A percentile compares a stretch with the other conserved stretches of the same genome.
Conservation (phyloP, 2,888 invertebrate species). For the Drosophila atripex region DNA sequence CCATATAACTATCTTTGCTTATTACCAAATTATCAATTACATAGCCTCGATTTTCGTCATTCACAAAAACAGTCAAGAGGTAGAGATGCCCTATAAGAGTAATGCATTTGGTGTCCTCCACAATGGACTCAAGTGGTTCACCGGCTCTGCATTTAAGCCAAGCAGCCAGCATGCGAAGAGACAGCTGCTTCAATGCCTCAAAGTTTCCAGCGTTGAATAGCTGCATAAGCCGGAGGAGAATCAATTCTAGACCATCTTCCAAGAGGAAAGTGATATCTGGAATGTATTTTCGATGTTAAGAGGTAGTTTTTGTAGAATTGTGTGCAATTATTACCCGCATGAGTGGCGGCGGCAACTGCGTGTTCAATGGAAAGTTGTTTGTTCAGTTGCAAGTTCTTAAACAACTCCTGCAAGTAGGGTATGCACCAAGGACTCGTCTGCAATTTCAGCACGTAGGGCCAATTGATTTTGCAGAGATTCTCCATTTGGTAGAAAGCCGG, state of each 20-base stretch:
- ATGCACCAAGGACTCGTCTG: conserved; percentile 71
- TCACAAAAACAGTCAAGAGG: conserved; percentile 72
- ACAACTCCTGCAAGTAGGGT: conserved; percentile 66
- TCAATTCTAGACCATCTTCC: conserved; percentile 74
- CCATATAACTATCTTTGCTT: not conserved
- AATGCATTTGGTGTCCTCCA: conserved; percentile 52
- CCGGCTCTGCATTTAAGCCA: conserved; percentile 63
- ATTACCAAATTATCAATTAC: conserved; percentile 78
- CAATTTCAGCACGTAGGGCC: conserved; percentile 72
- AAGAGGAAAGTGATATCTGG: conserved; percentile 67
- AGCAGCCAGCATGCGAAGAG: conserved; percentile 76
- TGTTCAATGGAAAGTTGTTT: conserved; percentile 64
- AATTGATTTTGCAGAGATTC: conserved; percentile 67
- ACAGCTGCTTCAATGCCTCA: conserved; percentile 78
- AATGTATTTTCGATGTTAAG: not conserved
- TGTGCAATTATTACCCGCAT: conserved; percentile 47
- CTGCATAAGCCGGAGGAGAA: conserved; percentile 77
- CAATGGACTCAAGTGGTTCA: conserved; percentile 31
- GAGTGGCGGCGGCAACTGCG: conserved; percentile 53
- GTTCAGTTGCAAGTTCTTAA: conserved; percentile 42
- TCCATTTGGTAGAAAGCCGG: conserved; percentile 56
- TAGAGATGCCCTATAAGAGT: conserved; percentile 76
- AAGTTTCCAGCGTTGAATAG: conserved; percentile 79
- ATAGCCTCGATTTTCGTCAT: conserved; percentile 78
- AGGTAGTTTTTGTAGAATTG: not conserved